These are phyloP conservation scores for Dascillus cervinus DNA, from an alignment of 2,888 invertebrate genomes.

Conservation along the genomic window DNA sequence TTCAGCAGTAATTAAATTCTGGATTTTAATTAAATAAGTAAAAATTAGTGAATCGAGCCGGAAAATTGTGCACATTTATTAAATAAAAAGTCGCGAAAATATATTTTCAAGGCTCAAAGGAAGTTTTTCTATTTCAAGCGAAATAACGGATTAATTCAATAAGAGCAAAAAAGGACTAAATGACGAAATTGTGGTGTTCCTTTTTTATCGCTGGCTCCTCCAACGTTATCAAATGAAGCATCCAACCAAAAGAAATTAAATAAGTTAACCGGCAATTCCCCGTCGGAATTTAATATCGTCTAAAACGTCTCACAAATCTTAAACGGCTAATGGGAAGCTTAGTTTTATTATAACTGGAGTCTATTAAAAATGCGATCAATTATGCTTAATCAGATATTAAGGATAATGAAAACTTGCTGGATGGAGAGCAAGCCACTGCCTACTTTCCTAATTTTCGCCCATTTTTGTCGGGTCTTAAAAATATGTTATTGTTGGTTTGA, in stretches of 20 bases:
- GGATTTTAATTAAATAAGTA: too few species aligned
- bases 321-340: conserved; percentile 13
- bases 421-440: conserved; percentile 4
- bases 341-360: conserved; percentile 13
- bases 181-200: too few species aligned
- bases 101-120: too few species aligned
- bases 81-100: too few species aligned
- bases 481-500: conserved; percentile 1
- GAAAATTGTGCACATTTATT: too few species aligned
- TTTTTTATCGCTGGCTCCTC: too few species aligned
- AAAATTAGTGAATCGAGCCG: too few species aligned
- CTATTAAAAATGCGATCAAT: conserved; percentile 14
- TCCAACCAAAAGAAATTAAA: conserved; percentile 7
- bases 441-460: background rate
- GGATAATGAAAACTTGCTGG: conserved; percentile 8
- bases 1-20: too few species aligned
- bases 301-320: conserved; percentile 10
- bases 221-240: too few species aligned
- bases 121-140: too few species aligned
- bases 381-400: conserved; percentile 10
- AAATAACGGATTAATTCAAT: too few species aligned
- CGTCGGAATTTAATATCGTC: conserved; percentile 12
- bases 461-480: background rate
- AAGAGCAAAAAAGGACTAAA: too few species aligned
- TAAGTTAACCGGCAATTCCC: conserved; percentile 9